Conservation (phyloP, 2,888 invertebrate species). For the Mimachlamys varia region DNA sequence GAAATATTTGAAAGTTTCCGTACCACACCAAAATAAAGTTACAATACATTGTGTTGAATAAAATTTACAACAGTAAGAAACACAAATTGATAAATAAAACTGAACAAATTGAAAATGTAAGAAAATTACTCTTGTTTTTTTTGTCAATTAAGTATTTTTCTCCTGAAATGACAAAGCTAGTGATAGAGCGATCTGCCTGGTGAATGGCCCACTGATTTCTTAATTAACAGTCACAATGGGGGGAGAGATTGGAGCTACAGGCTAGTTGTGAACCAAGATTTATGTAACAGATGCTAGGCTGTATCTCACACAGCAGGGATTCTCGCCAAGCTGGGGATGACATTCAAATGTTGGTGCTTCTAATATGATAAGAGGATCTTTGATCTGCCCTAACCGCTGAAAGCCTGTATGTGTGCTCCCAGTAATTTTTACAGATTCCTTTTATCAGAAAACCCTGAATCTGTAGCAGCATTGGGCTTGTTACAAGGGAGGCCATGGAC, state of each 20-base stretch:
- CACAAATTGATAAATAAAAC: too few species aligned
- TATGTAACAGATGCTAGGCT: neutral
- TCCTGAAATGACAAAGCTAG: neutral
- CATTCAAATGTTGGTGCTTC: conserved; percentile 34
- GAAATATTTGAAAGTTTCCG: too few species aligned
- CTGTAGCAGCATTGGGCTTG: neutral
- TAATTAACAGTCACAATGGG: conserved; percentile 33
- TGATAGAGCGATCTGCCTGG: neutral
- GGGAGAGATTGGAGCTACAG: neutral
- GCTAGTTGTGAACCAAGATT: conserved; percentile 19
- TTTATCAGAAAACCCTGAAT: conserved; percentile 34
- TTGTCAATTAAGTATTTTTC: neutral
- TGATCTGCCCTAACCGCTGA: conserved; percentile 25
- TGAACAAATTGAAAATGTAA: too few species aligned
- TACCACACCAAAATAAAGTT: too few species aligned
- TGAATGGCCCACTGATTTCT: neutral
- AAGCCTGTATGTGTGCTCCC: conserved; percentile 34
- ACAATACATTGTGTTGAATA: too few species aligned
- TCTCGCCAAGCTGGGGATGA: neutral
- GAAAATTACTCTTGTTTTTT: too few species aligned
- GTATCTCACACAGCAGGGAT: neutral
- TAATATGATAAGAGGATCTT: conserved; percentile 32
- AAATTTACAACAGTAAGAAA: too few species aligned
- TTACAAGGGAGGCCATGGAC: conserved; percentile 7
- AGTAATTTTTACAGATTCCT: conserved; percentile 29